Base-by-base conservation (phyloP, 2,888 invertebrate species). In the Cryptosula pallasiana region DNA sequence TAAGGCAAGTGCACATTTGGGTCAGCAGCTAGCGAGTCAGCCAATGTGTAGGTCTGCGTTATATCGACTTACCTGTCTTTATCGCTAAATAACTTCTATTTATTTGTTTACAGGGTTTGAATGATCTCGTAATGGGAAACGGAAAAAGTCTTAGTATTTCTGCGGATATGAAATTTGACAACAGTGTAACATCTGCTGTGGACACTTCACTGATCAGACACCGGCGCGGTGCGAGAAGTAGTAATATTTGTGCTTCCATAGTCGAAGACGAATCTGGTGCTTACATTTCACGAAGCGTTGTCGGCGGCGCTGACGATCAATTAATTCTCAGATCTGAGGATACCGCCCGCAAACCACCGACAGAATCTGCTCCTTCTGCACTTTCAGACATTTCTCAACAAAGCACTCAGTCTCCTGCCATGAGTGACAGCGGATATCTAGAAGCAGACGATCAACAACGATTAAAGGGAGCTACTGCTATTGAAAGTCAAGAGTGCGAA, bases 361-460 rank as follows among this genome's bases (percentile, higher is more conserved):
- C 45, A 45, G 45, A 45, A 20, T 20, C 45, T 13, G 20, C 45
- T 45, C 20, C 9, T 20, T 45, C 45, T 45, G 45, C 45, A 45
- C n/a, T n/a, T n/a, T n/a, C n/a, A n/a, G n/a, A n/a, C n/a, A n/a
- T n/a, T n/a, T n/a, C n/a, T n/a, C n/a, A n/a, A n/a, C 45, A 45
- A 45, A 45, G 9, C 45, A 20, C 20, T 5, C 9, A 45, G 5
- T 45, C 45, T 45, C 5, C 20, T 13, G 63, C 27, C 32, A 63
- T 63, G 63, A 32, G 27, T 63, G 63, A 63, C 63, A 63, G 63
- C n/a, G 63, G 63, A 13, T 63, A 63, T n/a, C 63, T 63, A 16
- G 63, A 63, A 13, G 27, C 32, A 9, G 63, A 5, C 5, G 45
- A 45, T 45, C 45, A 45, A 13, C 5, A 45, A 45, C 20, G 20